phyloP scores from a whole-genome alignment of 2,888 invertebrate species.

The Aradus depressus region DNA sequence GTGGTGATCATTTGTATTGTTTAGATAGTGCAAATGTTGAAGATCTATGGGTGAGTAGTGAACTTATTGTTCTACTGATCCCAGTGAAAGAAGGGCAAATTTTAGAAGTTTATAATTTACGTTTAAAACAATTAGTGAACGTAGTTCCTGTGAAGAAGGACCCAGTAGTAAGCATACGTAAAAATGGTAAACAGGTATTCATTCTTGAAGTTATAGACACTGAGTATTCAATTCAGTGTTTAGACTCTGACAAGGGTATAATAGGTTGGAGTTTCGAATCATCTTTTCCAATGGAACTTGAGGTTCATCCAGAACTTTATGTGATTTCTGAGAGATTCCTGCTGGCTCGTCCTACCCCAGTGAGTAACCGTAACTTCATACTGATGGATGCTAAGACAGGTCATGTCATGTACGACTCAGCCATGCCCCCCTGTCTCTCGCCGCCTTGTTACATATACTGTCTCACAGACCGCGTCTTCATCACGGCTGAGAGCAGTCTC shows the following conservation, averaged over 20 bases:
- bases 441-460: constrained; percentile 15
- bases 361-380: constrained; percentile 5
- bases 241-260: background rate
- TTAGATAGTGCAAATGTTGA: background rate
- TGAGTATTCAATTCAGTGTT: background rate
- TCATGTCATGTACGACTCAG: constrained; percentile 1
- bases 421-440: constrained; percentile 8
- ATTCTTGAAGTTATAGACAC: background rate
- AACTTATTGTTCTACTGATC: background rate
- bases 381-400: constrained; percentile 3
- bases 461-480: constrained; percentile 7
- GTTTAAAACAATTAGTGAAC: background rate
- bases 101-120: constrained; percentile 1
- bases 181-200: background rate
- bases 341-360: constrained; percentile 4
- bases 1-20: background rate
- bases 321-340: constrained; percentile 9
- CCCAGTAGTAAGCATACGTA: constrained; percentile 4
- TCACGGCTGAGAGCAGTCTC: constrained; percentile 9
- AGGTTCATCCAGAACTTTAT: constrained; percentile 6
- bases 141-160: constrained; percentile 2
- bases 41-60: constrained; percentile 10
- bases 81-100: background rate
- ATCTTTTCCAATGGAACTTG: background rate
- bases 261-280: background rate